Evolutionary conservation across 2,113 vertebrate species (phyloP).

Genomic region (Emberiza fucata): DNA sequence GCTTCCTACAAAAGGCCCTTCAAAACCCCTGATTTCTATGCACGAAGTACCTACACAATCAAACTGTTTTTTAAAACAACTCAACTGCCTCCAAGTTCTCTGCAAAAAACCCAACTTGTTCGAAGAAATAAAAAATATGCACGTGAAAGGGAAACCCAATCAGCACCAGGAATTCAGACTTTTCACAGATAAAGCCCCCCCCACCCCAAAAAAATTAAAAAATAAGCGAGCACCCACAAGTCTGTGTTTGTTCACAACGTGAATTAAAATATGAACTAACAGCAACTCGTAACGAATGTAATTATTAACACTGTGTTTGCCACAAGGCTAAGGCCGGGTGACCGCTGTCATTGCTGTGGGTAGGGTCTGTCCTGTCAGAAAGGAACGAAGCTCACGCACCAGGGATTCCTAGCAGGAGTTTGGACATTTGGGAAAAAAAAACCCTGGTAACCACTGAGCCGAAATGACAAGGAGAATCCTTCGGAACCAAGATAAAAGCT

Average conservation of each 20-base stretch:
- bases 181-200: neutral
- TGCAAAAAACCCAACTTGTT: neutral
- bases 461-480: neutral
- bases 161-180: neutral
- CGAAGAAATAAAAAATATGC: neutral
- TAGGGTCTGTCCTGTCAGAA: neutral
- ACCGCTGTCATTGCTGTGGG: neutral
- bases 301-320: neutral
- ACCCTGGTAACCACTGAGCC: neutral
- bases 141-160: neutral
- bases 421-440: neutral
- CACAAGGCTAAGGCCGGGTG: neutral
- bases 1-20: neutral
- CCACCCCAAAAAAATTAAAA: neutral
- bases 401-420: neutral
- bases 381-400: neutral
- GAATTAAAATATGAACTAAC: neutral
- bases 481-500: neutral
- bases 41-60: neutral
- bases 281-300: neutral
- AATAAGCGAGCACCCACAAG: neutral
- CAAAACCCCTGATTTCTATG: neutral
- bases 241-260: fast-evolving
- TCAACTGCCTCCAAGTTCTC: neutral
- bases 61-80: neutral